These are phyloP conservation scores for Idaea straminata DNA, from an alignment of 2,888 invertebrate species.

Conservation along the genomic window DNA sequence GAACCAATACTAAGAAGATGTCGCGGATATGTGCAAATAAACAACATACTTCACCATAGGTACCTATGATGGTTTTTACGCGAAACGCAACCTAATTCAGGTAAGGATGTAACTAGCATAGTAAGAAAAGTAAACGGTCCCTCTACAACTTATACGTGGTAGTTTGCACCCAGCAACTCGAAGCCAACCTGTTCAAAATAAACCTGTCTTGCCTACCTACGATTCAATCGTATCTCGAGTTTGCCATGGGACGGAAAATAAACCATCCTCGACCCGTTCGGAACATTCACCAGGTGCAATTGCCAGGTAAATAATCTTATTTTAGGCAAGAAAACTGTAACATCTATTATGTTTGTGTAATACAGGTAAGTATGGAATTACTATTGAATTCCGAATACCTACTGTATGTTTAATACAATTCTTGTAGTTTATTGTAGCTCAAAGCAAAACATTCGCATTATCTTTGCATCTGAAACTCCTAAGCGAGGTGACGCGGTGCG, in stretches of 20 bases:
- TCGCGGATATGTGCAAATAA: background rate
- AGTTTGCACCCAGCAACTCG: constrained; percentile 29
- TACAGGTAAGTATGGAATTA: background rate
- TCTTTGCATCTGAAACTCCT: background rate
- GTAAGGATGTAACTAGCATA: background rate
- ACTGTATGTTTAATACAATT: background rate
- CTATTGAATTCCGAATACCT: too few relatives aligned
- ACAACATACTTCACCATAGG: background rate
- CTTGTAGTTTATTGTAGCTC: background rate
- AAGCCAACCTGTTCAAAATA: constrained; percentile 49
- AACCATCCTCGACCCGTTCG: constrained; percentile 23
- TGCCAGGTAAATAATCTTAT: constrained; percentile 45
- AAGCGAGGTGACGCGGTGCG: background rate
- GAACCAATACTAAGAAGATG: background rate
- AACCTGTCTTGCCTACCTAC: constrained; percentile 51
- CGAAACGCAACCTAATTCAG: background rate
- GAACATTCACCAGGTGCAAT: constrained; percentile 45
- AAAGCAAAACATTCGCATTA: background rate
- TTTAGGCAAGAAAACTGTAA: constrained; percentile 14
- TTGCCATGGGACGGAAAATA: constrained; percentile 44
- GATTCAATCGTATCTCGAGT: constrained; percentile 48
- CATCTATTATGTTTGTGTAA: constrained; percentile 16
- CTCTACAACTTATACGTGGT: constrained; percentile 3
- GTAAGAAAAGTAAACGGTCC: background rate
- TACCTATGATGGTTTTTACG: background rate